A percentile compares a stretch with the other conserved stretches of the same genome.
Evolutionary conservation across 2,888 invertebrate species (phyloP).

Genomic region (Druceiella hillmani): DNA sequence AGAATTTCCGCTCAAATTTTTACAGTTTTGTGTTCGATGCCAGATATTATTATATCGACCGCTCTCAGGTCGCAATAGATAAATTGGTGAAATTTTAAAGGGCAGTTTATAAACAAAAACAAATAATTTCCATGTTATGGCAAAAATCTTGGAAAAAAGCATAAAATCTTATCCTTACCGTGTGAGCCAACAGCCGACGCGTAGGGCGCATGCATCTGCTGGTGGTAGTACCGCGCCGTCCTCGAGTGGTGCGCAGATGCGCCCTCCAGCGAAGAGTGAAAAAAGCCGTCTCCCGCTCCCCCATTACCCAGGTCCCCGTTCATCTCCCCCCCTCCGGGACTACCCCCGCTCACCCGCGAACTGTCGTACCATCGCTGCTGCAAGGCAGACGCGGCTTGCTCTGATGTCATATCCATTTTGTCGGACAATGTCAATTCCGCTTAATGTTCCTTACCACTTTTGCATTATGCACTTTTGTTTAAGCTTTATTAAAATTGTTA

Average conservation of each 20-base stretch:
- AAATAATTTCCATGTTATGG: background rate
- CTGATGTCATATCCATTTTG: slow-evolving; percentile 47
- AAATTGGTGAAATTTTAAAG: background rate
- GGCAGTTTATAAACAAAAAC: background rate
- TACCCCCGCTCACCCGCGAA: slow-evolving; percentile 50
- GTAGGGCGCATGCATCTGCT: slow-evolving; percentile 53
- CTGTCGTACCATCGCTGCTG: slow-evolving; percentile 52
- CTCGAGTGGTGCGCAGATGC: slow-evolving; percentile 42
- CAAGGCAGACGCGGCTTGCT: slow-evolving; percentile 35
- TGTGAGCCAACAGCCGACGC: slow-evolving; percentile 50
- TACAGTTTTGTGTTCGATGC: too few relatives aligned
- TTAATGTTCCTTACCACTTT: too few relatives aligned
- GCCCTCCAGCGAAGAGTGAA: slow-evolving; percentile 51
- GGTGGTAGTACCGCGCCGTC: slow-evolving; percentile 52
- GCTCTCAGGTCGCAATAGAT: background rate
- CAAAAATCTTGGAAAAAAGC: background rate
- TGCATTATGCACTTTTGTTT: too few relatives aligned
- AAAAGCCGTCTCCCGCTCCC: slow-evolving; percentile 50
- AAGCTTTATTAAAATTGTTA: too few relatives aligned
- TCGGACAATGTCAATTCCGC: too few relatives aligned
- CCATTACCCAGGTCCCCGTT: slow-evolving; percentile 46
- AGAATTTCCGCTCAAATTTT: too few relatives aligned
- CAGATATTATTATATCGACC: too few relatives aligned
- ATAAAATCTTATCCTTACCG: slow-evolving; percentile 33
- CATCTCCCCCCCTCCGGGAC: slow-evolving; percentile 37